phyloP scores from a whole-genome alignment of 1,140 invertebrate genomes.

The Drosophila pandora region DNA sequence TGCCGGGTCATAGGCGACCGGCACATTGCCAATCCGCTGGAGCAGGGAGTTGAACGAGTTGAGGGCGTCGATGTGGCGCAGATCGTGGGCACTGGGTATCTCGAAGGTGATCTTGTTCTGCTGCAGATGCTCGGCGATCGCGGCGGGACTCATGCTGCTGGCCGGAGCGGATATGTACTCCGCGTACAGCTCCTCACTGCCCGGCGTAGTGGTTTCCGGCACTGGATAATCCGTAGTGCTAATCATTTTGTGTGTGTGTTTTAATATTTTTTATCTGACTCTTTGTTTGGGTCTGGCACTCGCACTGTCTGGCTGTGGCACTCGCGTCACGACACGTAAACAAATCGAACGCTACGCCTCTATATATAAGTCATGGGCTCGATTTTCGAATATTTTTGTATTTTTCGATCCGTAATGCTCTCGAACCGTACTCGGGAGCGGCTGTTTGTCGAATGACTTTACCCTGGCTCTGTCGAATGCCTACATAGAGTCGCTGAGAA shows the following conservation, averaged over 20 bases:
- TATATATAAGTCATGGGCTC: conserved; percentile 63
- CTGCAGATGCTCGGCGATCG: conserved; percentile 73
- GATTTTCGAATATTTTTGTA: conserved; percentile 28
- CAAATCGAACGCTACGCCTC: conserved; percentile 30
- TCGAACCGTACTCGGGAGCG: conserved; percentile 57
- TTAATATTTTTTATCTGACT: conserved; percentile 6
- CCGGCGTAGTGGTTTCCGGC: conserved; percentile 46
- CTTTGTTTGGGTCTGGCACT: conserved; percentile 25
- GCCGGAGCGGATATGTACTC: conserved; percentile 68
- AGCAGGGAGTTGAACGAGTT: conserved; percentile 75
- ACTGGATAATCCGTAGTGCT: conserved; percentile 58
- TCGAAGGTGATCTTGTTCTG: conserved; percentile 83
- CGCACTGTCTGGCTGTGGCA: conserved; percentile 27
- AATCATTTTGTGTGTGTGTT: conserved; percentile 21
- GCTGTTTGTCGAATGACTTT: conserved; percentile 64
- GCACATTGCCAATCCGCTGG: conserved; percentile 69
- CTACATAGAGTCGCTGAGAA: conserved; percentile 38
- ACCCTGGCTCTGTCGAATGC: conserved; percentile 15
- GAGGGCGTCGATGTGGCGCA: conserved; percentile 77
- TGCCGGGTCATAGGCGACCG: conserved; percentile 33
- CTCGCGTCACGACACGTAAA: conserved; percentile 67
- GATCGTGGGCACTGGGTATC: conserved; percentile 74
- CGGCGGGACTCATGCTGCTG: conserved; percentile 78
- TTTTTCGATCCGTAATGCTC: conserved; percentile 43
- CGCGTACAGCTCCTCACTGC: conserved; percentile 49